Conservation (phyloP, 2,888 invertebrate genomes). For the Himalopsyche japonica region DNA sequence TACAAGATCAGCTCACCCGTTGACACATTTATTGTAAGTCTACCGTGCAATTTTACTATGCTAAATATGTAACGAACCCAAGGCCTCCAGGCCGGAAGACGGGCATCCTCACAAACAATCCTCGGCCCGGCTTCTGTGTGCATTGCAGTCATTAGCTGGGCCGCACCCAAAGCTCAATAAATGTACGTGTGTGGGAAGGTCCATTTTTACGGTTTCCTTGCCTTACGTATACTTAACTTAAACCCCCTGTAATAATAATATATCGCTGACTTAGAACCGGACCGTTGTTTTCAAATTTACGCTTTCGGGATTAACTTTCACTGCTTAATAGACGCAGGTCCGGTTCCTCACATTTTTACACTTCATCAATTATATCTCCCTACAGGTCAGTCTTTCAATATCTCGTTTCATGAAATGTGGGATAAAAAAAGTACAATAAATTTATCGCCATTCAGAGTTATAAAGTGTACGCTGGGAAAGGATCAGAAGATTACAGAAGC, state of each 20-base stretch:
- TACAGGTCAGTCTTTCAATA: too few species aligned
- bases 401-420: too few species aligned
- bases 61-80: not conserved
- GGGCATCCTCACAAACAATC: not conserved
- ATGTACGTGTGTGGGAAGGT: not conserved
- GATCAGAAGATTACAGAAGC: too few species aligned
- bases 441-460: too few species aligned
- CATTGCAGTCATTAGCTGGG: not conserved
- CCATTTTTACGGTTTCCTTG: not conserved
- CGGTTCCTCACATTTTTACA: too few species aligned
- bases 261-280: not conserved
- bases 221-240: not conserved
- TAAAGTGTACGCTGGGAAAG: too few species aligned
- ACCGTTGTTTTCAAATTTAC: not conserved
- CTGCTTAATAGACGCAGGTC: too few species aligned
- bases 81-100: not conserved
- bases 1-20: too few species aligned
- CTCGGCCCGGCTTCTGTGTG: not conserved
- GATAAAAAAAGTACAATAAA: too few species aligned
- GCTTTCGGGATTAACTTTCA: not conserved
- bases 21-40: too few species aligned
- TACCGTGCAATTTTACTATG: not conserved
- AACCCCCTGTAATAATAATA: not conserved
- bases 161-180: not conserved
- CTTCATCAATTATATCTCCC: too few species aligned